Percentiles rank a stretch among this genome's conserved stretches.
Conservation (phyloP, 1,140 invertebrate genomes). For the Calliphora vicina region DNA sequence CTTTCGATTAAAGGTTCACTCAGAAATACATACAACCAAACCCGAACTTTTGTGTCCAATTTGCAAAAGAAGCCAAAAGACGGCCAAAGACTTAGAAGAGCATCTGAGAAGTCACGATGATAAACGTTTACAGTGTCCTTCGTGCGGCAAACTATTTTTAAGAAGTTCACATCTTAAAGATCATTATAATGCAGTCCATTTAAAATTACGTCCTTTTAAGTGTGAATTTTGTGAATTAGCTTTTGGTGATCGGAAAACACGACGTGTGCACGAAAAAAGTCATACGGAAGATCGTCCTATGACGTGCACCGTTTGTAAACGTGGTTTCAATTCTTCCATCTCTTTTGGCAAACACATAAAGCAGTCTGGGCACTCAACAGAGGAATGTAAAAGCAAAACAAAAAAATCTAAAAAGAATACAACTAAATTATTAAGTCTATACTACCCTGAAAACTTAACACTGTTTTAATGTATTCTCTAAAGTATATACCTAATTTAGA, state of each 20-base stretch:
- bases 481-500: too few relatives aligned
- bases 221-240: slow-evolving; percentile 14
- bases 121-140: not conserved
- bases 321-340: not conserved
- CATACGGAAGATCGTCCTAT: not conserved
- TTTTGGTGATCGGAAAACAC: not conserved
- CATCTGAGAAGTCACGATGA: not conserved
- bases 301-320: not conserved
- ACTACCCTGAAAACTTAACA: too few relatives aligned
- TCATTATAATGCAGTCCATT: not conserved
- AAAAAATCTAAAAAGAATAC: not conserved
- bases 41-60: not conserved
- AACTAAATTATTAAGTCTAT: too few relatives aligned
- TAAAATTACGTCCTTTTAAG: not conserved
- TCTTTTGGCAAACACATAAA: not conserved
- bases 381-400: not conserved
- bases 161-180: not conserved
- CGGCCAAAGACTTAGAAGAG: not conserved
- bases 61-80: not conserved
- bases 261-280: not conserved
- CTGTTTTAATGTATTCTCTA: too few relatives aligned
- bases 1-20: not conserved
- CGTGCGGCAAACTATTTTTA: not conserved
- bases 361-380: not conserved
- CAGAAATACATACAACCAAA: not conserved